Conservation (phyloP, 1,140 invertebrate species). For the Eupristina koningsbergeri region DNA sequence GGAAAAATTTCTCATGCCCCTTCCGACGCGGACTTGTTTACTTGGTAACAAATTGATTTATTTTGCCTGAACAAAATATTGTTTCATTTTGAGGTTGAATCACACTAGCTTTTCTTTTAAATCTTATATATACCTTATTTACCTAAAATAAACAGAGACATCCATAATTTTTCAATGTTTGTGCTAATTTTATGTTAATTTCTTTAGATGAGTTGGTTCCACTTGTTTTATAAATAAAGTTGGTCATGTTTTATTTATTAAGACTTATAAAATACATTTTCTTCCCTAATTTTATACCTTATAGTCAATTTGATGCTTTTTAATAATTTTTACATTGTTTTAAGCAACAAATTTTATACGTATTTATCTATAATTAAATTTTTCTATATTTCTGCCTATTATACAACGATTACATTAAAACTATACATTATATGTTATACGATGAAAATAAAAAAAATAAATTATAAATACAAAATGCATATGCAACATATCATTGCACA, state of each 20-base stretch:
- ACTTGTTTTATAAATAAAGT: too few species aligned
- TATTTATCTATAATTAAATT: background rate
- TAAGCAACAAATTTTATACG: background rate
- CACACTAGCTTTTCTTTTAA: background rate
- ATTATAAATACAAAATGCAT: background rate
- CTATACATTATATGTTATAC: too few species aligned
- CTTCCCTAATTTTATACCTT: background rate
- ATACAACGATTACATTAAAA: background rate
- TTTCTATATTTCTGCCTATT: background rate
- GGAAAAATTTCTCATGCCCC: conserved; percentile 10
- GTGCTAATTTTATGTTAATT: too few species aligned
- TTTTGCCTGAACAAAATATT: conserved; percentile 25
- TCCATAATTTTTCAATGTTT: background rate
- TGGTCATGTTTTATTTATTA: background rate
- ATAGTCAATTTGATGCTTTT: background rate
- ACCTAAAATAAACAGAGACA: background rate
- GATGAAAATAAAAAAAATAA: background rate
- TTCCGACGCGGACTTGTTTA: conserved; percentile 33
- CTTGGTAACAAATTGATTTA: conserved; percentile 41
- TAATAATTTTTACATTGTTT: background rate
- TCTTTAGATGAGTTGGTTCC: too few species aligned
- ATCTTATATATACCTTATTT: background rate
- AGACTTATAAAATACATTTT: background rate
- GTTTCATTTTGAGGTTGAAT: conserved; percentile 8
- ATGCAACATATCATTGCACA: background rate